Percentiles rank a stretch among this genome's conserved stretches.
Evolutionary conservation across 1,140 invertebrate genomes (phyloP).

Genomic region (Aphelenchoides fujianensis): DNA sequence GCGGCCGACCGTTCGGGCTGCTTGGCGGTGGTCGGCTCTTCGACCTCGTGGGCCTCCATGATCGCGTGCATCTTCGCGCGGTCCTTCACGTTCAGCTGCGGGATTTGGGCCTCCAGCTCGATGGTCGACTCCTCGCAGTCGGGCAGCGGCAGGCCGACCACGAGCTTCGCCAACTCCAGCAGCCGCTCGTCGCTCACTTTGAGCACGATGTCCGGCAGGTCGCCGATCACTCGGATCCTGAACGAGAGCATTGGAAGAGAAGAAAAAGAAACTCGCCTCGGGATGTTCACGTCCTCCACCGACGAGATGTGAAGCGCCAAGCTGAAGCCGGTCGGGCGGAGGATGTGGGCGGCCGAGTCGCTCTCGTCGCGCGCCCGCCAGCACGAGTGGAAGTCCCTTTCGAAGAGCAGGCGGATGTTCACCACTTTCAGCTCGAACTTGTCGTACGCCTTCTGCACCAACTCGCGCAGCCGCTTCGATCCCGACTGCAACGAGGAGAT

Average conservation of each 20-base stretch:
- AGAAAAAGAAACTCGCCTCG: slow-evolving; percentile 69
- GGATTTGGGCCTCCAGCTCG: slow-evolving; percentile 27
- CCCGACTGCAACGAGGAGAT: slow-evolving; percentile 64
- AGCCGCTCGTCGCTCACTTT: slow-evolving; percentile 66
- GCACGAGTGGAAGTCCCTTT: slow-evolving; percentile 65
- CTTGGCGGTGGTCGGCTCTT: slow-evolving; percentile 36
- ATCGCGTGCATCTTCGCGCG: slow-evolving; percentile 63
- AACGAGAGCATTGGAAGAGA: too few species aligned
- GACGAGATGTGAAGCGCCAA: slow-evolving; percentile 80
- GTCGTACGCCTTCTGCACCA: slow-evolving; percentile 80
- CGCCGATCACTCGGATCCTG: slow-evolving; percentile 62
- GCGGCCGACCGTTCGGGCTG: too few species aligned
- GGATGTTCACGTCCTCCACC: slow-evolving; percentile 82
- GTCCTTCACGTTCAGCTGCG: slow-evolving; percentile 39
- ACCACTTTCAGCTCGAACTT: slow-evolving; percentile 76
- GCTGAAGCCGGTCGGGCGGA: slow-evolving; percentile 76
- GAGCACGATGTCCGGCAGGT: slow-evolving; percentile 64
- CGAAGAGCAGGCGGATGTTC: slow-evolving; percentile 74
- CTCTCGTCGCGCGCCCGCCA: slow-evolving; percentile 33
- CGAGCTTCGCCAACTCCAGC: slow-evolving; percentile 65
- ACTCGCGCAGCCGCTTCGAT: slow-evolving; percentile 70
- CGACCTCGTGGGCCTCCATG: slow-evolving; percentile 57
- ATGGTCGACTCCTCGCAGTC: slow-evolving; percentile 41
- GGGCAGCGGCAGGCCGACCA: slow-evolving; percentile 71
- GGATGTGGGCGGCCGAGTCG: slow-evolving; percentile 64